Percentiles rank a stretch among this genome's conserved stretches.
Conservation (phyloP, 2,797 vertebrate genomes). For the Pithecia hirsuta region DNA sequence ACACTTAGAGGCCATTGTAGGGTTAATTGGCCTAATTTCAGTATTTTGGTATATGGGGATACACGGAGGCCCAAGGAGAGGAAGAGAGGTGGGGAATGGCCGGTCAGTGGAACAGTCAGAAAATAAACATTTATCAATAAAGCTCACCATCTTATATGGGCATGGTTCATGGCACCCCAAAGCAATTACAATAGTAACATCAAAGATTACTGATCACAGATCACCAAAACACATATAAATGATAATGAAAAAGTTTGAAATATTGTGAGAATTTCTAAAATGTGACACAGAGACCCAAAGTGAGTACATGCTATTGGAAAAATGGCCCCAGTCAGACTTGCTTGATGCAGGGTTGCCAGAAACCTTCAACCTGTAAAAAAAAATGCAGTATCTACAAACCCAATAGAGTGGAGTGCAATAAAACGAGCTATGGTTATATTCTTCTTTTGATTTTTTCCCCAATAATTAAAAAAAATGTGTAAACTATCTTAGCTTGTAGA, state of each 20-base stretch:
- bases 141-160: background rate
- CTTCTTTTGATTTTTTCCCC: background rate
- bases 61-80: background rate
- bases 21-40: background rate
- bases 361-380: background rate
- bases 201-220: background rate
- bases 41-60: background rate
- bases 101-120: background rate
- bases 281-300: background rate
- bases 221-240: background rate
- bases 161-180: background rate
- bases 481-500: background rate
- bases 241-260: background rate
- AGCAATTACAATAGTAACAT: background rate
- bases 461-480: slow-evolving; percentile 50
- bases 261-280: background rate
- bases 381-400: background rate
- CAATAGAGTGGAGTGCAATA: background rate
- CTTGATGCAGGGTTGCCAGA: background rate
- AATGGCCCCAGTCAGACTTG: background rate
- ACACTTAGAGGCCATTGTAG: background rate
- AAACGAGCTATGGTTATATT: background rate
- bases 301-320: background rate
- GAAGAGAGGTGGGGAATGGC: background rate
- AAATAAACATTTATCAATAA: background rate